Base-by-base conservation (phyloP, 2,888 invertebrate genomes). In the Cosmorhoe ocellata region DNA sequence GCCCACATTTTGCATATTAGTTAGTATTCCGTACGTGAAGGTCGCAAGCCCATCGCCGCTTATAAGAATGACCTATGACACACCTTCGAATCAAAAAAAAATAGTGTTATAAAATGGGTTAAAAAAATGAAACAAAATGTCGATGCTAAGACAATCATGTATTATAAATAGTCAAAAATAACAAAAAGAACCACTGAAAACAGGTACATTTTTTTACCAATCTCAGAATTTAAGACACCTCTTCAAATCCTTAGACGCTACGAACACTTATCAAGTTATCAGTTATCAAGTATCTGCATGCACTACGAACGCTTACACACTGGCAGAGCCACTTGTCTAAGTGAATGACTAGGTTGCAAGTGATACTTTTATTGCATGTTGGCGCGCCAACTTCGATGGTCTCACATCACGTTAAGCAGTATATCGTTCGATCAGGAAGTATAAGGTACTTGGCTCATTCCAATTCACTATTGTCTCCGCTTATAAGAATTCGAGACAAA, bases 91-190 rank as follows among this genome's bases (percentile, higher is more conserved):
- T n/a, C n/a, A n/a, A n/a, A n/a, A n/a, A n/a, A n/a, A n/a, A n/a
- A n/a, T n/a, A n/a, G n/a, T n/a, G n/a, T n/a, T n/a, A n/a, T n/a
- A 18, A 4, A 11, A 8, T n/a, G 26, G 44, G 30, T 12, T 31
- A 62, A 61, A 70, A 18, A 74, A 75, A 56, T 56, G 3, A 71
- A 74, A 84, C 74, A 79, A 79, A 74, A 71, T 64, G 58, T 77
- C 69, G 84, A 87, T 88, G 88, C 89, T 90, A 90, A 82, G 89
- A 89, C 88, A 88, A 89, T 90, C 82, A 87, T 89, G 84, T 89
- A 88, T 87, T 89, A 90, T 88, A 90, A 90, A 90, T 90, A 89
- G 87, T 89, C 88, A 89, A 90, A 89, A 87, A 86, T 84, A 88
- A 89, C 87, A 88, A 89, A n/a, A 89, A 87, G 85, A 86, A 88